Percentiles rank a stretch among this genome's conserved stretches.
These are phyloP conservation scores for Micoletzkya japonica DNA, from an alignment of 2,888 invertebrate genomes.

Conservation along the genomic window DNA sequence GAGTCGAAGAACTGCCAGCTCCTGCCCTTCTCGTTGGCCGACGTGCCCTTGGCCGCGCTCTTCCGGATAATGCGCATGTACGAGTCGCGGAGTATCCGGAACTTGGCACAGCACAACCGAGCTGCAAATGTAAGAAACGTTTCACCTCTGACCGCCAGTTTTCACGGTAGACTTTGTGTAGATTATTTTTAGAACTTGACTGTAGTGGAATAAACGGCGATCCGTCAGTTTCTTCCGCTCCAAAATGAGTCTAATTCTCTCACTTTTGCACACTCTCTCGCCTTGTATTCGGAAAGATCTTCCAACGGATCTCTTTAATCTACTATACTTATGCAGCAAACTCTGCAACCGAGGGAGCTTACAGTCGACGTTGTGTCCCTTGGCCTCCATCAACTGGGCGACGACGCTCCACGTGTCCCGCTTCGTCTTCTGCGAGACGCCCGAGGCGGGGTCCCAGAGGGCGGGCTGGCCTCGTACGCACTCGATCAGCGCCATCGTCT, in stretches of 20 bases:
- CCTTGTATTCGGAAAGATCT: too few relatives aligned
- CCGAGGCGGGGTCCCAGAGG: slow-evolving; percentile 16
- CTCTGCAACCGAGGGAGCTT: slow-evolving; percentile 4
- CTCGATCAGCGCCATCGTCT: slow-evolving; percentile 16
- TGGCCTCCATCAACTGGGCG: neutral
- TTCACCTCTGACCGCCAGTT: neutral
- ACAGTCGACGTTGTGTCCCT: slow-evolving; percentile 18
- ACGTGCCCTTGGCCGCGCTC: slow-evolving; percentile 20
- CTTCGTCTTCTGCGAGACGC: slow-evolving; percentile 17
- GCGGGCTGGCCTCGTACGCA: slow-evolving; percentile 13
- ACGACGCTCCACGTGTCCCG: slow-evolving; percentile 13
- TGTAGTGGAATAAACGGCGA: too few relatives aligned
- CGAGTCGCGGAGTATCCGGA: slow-evolving; percentile 28
- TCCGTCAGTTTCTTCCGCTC: too few relatives aligned
- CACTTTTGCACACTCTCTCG: too few relatives aligned
- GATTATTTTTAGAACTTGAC: too few relatives aligned
- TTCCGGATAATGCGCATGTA: slow-evolving; percentile 26
- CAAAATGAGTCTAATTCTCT: too few relatives aligned
- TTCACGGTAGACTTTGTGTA: too few relatives aligned
- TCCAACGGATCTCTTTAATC: too few relatives aligned
- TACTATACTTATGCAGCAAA: neutral
- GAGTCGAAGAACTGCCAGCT: slow-evolving; percentile 26
- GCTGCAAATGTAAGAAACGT: neutral
- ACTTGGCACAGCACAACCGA: slow-evolving; percentile 24
- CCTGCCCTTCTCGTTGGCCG: slow-evolving; percentile 18